Conservation (phyloP, 1,140 invertebrate species). For the Dufourea novaeangliae region DNA sequence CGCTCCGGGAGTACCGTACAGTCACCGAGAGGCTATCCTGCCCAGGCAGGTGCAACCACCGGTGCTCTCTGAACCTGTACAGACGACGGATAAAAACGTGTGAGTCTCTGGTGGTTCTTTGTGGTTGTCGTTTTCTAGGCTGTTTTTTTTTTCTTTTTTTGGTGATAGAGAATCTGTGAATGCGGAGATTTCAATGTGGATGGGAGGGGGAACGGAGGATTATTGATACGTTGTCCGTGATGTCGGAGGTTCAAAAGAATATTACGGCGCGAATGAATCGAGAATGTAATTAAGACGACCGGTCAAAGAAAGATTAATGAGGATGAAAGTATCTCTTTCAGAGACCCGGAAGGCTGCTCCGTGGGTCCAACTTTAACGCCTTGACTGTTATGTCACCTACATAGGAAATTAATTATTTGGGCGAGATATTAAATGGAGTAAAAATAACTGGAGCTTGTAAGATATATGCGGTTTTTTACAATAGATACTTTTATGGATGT, state of each 20-base stretch:
- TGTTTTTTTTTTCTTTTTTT: too few species aligned
- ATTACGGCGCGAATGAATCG: neutral
- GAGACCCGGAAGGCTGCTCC: neutral
- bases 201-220: too few species aligned
- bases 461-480: too few species aligned
- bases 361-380: neutral
- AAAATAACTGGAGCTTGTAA: too few species aligned
- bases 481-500: too few species aligned
- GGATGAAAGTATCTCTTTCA: constrained; percentile 4
- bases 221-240: neutral
- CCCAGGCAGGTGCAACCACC: constrained; percentile 26
- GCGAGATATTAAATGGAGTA: too few species aligned
- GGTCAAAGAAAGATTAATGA: constrained; percentile 26
- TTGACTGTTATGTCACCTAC: neutral
- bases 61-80: neutral
- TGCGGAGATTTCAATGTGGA: too few species aligned
- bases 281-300: constrained; percentile 9
- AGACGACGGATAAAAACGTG: neutral
- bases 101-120: neutral
- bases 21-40: constrained; percentile 2
- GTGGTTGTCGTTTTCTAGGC: too few species aligned
- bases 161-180: too few species aligned
- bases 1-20: constrained; percentile 30
- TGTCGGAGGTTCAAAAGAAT: neutral
- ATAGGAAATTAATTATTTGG: neutral